These are phyloP conservation scores for Copidosoma floridanum DNA, from an alignment of 1,140 invertebrate genomes.

Conservation along the genomic window DNA sequence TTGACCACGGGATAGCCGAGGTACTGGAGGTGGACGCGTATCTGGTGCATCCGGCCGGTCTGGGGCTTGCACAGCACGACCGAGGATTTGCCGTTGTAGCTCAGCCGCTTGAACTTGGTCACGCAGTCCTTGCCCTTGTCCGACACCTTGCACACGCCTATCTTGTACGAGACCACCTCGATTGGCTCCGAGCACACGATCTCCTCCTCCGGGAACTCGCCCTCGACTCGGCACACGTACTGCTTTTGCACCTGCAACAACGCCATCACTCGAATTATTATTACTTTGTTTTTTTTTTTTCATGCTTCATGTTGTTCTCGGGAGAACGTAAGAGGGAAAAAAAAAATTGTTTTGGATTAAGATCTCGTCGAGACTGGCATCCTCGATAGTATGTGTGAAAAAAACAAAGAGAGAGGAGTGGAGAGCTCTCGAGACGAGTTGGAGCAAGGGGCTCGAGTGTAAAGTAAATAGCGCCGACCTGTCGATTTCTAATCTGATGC, in stretches of 20 bases:
- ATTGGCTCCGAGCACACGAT: slow-evolving; percentile 82
- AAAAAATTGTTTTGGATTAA: too few relatives aligned
- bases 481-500: slow-evolving; percentile 86
- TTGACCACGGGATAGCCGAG: slow-evolving; percentile 96
- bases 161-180: slow-evolving; percentile 91
- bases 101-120: slow-evolving; percentile 86
- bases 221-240: slow-evolving; percentile 95
- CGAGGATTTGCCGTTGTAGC: slow-evolving; percentile 83
- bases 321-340: too few relatives aligned
- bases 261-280: too few relatives aligned
- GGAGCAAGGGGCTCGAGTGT: too few relatives aligned
- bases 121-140: slow-evolving; percentile 86
- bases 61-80: slow-evolving; percentile 90
- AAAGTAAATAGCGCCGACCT: slow-evolving; percentile 40
- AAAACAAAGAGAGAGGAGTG: too few relatives aligned
- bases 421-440: too few relatives aligned
- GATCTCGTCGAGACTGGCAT: too few relatives aligned
- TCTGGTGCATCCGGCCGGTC: slow-evolving; percentile 98
- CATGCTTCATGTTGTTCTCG: too few relatives aligned
- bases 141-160: slow-evolving; percentile 91
- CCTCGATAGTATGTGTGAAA: too few relatives aligned
- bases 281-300: too few relatives aligned
- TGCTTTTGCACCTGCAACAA: slow-evolving; percentile 92
- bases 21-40: slow-evolving; percentile 97
- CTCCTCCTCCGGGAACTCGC: slow-evolving; percentile 92